Conservation (phyloP, 2,888 invertebrate species). For the Drosophila basisetae region DNA sequence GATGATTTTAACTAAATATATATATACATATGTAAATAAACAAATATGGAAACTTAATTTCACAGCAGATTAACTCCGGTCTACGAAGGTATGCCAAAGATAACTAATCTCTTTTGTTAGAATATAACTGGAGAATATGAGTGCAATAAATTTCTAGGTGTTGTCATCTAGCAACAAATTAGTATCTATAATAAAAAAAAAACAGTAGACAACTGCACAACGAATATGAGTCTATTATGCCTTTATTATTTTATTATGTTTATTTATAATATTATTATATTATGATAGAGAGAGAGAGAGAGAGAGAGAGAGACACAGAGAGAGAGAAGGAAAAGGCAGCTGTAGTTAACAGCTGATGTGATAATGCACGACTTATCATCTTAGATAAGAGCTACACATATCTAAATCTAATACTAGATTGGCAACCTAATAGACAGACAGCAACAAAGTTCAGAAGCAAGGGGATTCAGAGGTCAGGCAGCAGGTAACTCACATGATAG, state of each 20-base stretch:
- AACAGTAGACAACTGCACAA: background rate
- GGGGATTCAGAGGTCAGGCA: slow-evolving; percentile 20
- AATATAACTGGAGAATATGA: background rate
- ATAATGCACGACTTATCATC: background rate
- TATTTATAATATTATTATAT: background rate
- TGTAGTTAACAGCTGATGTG: background rate
- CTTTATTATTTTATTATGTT: background rate
- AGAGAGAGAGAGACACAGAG: background rate
- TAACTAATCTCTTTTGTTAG: background rate
- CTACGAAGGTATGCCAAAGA: background rate
- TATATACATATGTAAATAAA: background rate
- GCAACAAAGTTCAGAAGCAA: slow-evolving; percentile 3
- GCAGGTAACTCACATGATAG: slow-evolving; percentile 70
- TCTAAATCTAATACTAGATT: background rate
- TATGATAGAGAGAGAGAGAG: background rate
- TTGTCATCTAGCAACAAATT: background rate
- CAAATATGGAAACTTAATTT: background rate
- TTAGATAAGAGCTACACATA: background rate
- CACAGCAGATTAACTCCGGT: background rate
- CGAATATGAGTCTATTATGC: background rate
- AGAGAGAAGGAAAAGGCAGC: background rate
- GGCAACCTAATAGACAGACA: background rate
- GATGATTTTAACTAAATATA: background rate
- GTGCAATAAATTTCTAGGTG: background rate
- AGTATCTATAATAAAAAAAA: background rate